phyloP scores from a whole-genome alignment of 2,797 vertebrate species.

The Channa striata region DNA sequence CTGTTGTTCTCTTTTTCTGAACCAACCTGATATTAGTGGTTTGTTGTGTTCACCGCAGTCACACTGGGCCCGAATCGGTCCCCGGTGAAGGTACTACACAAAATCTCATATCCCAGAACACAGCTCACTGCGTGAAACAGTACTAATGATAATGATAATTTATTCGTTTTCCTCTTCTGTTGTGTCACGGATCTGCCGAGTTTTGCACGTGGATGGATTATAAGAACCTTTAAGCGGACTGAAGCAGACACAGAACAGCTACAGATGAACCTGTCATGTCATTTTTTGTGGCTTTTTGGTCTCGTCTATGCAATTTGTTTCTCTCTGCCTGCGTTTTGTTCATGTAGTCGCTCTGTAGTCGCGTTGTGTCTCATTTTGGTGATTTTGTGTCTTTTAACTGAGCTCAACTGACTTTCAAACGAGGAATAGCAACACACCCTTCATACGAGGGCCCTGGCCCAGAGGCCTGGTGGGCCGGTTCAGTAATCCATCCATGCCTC shows the following conservation, averaged over 20 bases:
- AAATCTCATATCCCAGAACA: constrained; percentile 21
- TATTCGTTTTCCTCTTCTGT: background rate
- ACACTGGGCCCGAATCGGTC: constrained; percentile 42
- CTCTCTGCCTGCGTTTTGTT: no score
- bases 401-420: background rate
- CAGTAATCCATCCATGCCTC: background rate
- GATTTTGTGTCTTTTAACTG: constrained; percentile 17
- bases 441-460: no score
- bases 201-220: no score
- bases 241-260: no score
- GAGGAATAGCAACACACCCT: no score
- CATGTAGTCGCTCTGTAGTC: no score
- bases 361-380: constrained; percentile 13
- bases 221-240: no score
- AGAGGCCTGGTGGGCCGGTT: no score
- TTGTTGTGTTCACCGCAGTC: constrained; percentile 53
- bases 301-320: no score
- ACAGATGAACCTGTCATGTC: no score
- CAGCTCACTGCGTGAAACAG: constrained; percentile 6
- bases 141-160: background rate
- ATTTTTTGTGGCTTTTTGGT: no score
- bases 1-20: constrained; percentile 70
- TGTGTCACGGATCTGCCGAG: no score
- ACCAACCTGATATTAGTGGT: constrained; percentile 77
- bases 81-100: constrained; percentile 48